A percentile compares a stretch with the other conserved stretches of the same genome.
Conservation (phyloP, 2,113 vertebrate species). For the Ceyx margarethae region DNA sequence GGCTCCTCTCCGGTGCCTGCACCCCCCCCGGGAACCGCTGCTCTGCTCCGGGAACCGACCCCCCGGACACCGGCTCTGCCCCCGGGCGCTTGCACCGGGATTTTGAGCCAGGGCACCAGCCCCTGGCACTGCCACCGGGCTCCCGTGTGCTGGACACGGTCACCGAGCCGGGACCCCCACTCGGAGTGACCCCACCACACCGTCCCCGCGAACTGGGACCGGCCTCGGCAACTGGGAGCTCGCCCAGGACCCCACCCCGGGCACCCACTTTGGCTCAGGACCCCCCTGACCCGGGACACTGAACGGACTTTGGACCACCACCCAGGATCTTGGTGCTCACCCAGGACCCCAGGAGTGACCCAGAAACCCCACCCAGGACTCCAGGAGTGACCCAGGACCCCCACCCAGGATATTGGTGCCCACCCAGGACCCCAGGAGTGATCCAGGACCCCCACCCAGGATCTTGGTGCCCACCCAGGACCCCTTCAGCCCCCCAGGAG, state of each 20-base stretch:
- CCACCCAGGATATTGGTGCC: no score
- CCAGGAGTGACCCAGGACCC: not conserved
- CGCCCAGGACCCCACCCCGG: not conserved
- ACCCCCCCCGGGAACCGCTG: no score
- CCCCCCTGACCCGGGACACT: not conserved
- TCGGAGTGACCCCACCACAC: not conserved
- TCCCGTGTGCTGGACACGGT: not conserved
- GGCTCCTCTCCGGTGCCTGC: no score
- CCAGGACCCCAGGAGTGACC: not conserved
- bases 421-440: not conserved
- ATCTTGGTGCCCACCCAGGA: not conserved
- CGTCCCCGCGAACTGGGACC: no score
- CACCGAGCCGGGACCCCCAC: not conserved
- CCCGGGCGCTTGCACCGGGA: no score
- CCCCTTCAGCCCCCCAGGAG: not conserved
- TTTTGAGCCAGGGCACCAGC: no score
- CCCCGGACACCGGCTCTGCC: not conserved
- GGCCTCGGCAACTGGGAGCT: no score
- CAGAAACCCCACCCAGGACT: not conserved
- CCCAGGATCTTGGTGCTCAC: not conserved
- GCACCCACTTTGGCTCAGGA: not conserved
- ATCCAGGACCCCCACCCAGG: not conserved
- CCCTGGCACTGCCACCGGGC: no score
- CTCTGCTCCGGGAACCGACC: not conserved
- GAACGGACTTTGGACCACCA: no score